Evolutionary conservation across 2,113 vertebrate species (phyloP).

Genomic region (Sigmodon hispidus): DNA sequence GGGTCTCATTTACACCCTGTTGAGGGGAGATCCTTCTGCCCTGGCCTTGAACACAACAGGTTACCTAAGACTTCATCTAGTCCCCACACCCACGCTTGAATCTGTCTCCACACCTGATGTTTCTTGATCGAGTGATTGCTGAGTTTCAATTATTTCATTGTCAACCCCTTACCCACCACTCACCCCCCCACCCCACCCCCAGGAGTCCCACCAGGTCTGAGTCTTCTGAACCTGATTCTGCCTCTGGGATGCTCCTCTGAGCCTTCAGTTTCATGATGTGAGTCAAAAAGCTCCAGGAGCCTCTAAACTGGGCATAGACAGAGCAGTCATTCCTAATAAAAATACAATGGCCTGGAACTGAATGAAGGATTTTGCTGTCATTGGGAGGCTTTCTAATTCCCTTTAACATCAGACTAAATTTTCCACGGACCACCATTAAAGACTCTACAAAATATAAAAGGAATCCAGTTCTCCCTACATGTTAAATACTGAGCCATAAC

Average conservation of each 20-base stretch:
- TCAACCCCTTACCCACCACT: neutral
- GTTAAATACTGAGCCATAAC: neutral
- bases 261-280: neutral
- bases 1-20: neutral
- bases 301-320: neutral
- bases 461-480: neutral
- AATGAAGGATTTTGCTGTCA: neutral
- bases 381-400: neutral
- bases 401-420: neutral
- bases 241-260: neutral
- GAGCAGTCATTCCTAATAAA: neutral
- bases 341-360: neutral
- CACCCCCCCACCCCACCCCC: no score
- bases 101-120: accelerated
- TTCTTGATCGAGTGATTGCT: neutral
- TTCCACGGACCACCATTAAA: neutral
- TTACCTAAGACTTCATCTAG: neutral
- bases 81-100: accelerated
- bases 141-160: neutral
- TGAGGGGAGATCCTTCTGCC: neutral
- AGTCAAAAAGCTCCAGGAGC: neutral
- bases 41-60: neutral
- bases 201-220: neutral
- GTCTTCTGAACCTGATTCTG: neutral
- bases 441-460: neutral